Percentiles rank a stretch among this genome's conserved stretches.
Conservation (phyloP, 1,140 invertebrate species). For the Trachymyrmex cornetzi region DNA sequence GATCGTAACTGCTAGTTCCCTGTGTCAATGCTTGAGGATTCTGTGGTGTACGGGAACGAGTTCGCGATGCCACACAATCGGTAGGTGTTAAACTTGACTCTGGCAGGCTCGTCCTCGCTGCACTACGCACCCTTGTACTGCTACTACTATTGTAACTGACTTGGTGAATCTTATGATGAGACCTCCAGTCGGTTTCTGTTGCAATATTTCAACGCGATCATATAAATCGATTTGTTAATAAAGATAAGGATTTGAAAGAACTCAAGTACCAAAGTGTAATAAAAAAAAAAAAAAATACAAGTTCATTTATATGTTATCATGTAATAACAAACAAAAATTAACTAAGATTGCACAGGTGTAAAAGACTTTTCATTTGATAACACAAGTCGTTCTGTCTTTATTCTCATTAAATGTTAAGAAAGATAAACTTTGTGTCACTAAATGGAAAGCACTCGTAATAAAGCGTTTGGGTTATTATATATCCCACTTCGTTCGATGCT, state of each 20-base stretch:
- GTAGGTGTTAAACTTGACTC: slow-evolving; percentile 82
- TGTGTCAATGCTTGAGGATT: slow-evolving; percentile 80
- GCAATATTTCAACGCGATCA: slow-evolving; percentile 40
- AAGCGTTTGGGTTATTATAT: not conserved
- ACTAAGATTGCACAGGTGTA: not conserved
- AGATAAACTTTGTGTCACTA: too few relatives aligned
- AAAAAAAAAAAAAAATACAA: not conserved
- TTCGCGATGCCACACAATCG: slow-evolving; percentile 85
- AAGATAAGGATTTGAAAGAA: not conserved
- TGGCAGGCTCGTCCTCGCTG: slow-evolving; percentile 74
- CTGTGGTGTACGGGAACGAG: slow-evolving; percentile 84
- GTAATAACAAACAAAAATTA: slow-evolving; percentile 10
- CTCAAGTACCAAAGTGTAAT: not conserved
- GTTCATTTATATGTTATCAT: not conserved
- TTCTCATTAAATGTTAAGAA: too few relatives aligned
- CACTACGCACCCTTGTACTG: slow-evolving; percentile 78
- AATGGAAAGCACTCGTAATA: too few relatives aligned
- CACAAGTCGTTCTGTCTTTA: too few relatives aligned
- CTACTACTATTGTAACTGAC: slow-evolving; percentile 79
- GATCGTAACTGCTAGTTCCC: slow-evolving; percentile 74
- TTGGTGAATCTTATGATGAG: slow-evolving; percentile 82
- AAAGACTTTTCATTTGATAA: too few relatives aligned
- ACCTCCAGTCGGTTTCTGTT: slow-evolving; percentile 83
- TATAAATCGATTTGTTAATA: slow-evolving; percentile 11
- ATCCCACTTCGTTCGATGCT: not conserved